phyloP scores from a whole-genome alignment of 2,888 invertebrate genomes.

The Lathronympha strigana region DNA sequence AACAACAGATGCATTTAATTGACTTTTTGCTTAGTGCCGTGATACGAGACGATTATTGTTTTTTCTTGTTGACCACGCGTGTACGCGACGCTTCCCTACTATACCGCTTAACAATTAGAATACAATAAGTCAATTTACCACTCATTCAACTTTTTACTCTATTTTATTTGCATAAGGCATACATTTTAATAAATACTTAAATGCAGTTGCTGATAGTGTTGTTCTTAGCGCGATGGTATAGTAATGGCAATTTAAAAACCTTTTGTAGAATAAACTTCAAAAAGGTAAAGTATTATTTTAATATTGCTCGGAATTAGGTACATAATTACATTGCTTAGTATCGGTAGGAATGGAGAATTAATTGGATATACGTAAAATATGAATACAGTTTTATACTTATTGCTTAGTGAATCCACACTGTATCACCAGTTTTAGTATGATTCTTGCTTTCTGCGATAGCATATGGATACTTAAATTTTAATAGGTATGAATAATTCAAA shows the following conservation, averaged over 20 bases:
- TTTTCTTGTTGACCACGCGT: constrained; percentile 21
- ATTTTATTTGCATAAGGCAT: background rate
- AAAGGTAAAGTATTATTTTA: background rate
- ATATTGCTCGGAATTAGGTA: background rate
- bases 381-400: no score
- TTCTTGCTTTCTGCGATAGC: no score
- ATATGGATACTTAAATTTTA: no score
- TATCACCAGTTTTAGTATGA: no score
- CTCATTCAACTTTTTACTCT: background rate
- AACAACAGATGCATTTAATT: constrained; percentile 49
- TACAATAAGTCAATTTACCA: background rate
- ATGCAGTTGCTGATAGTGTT: background rate
- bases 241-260: background rate
- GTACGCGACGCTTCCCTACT: constrained; percentile 18
- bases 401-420: no score
- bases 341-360: no score
- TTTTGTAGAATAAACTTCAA: background rate
- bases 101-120: background rate
- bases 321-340: no score
- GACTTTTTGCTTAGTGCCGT: constrained; percentile 50
- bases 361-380: no score
- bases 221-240: background rate
- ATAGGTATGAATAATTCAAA: no score
- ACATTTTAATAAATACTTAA: background rate
- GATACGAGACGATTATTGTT: constrained; percentile 47